Base-by-base conservation (phyloP, 2,113 vertebrate genomes). In the Saccopteryx bilineata region DNA sequence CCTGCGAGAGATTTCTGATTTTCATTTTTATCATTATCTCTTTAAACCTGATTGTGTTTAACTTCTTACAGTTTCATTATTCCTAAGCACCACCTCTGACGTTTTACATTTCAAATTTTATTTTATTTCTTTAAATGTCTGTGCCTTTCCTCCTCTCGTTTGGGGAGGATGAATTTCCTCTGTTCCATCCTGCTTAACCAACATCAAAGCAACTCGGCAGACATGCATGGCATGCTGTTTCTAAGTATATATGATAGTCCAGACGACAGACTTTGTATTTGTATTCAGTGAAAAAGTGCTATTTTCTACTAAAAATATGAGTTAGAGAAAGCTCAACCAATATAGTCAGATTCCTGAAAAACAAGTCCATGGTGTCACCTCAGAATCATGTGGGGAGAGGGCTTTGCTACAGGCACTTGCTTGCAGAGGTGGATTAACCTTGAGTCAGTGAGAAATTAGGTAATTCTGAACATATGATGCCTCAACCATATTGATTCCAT, bases 1-100 rank as follows among this genome's bases (percentile, higher is more conserved):
- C 96, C 85, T 89, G 95, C 60, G 79, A 96, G 96, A 96, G 95
- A 93, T 94, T 95, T 97, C 88, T 85, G 88, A 94, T 97, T 98
- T 97, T 97, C 95, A 97, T 97, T 97, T 97, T 96, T 94, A 96
- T 94, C 93, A 96, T 96, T 94, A 94, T 97, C 95, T 97, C 97
- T 90, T 97, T 96, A 96, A 96, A 97, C 54, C 96, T 95, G 93
- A 97, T 96, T 98, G 96, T 97, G 91, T 97, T 97, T 95, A 97
- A 97, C 96, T 97, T 98, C 96, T 95, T 93, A 92, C 12, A 93
- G 82, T 97, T 98, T 98, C 96, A 97, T 96, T 97, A 94, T 89
- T 97, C 89, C 83, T 97, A 83, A 94, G 95, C 65, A 76, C 74
- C 58, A 63, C 50, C 88, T 87, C 74, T 48, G 82, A 89, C 1